These are phyloP conservation scores for Mesocentrotus franciscanus DNA, from an alignment of 53 echinoderm and acorn worm genomes.

Conservation along the genomic window DNA sequence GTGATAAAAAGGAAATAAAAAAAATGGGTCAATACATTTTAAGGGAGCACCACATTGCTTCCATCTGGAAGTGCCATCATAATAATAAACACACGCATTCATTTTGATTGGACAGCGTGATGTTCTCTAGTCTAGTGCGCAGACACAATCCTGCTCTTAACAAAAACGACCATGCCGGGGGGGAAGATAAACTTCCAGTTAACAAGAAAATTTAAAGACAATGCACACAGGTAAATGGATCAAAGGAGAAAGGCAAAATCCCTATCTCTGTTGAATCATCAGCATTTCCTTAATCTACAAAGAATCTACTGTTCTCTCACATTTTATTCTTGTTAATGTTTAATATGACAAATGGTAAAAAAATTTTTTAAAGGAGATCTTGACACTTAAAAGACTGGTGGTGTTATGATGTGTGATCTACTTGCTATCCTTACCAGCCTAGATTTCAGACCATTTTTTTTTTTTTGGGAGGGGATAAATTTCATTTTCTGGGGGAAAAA, in stretches of 20 bases:
- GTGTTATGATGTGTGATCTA: no score
- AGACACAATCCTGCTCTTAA: not conserved
- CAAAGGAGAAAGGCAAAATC: not conserved
- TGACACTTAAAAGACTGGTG: not conserved
- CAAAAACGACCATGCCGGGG: not conserved
- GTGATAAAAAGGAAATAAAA: not conserved
- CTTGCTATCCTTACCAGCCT: not conserved
- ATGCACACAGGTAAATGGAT: not conserved
- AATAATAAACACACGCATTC: not conserved
- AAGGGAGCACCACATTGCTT: not conserved
- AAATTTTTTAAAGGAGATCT: not conserved
- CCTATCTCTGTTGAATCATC: not conserved
- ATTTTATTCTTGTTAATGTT: no score
- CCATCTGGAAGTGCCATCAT: not conserved
- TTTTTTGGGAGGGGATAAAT: no score
- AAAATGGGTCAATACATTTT: slow-evolving; percentile 1
- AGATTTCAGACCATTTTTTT: not conserved
- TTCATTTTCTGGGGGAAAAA: not conserved
- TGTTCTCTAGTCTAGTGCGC: not conserved
- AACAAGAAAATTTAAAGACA: no score
- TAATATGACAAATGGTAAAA: no score
- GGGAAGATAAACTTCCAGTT: no score
- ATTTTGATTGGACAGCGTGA: not conserved
- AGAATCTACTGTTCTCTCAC: not conserved
- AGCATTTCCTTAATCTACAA: not conserved